phyloP scores from a whole-genome alignment of 2,113 vertebrate species.

The Fregetta grallaria region DNA sequence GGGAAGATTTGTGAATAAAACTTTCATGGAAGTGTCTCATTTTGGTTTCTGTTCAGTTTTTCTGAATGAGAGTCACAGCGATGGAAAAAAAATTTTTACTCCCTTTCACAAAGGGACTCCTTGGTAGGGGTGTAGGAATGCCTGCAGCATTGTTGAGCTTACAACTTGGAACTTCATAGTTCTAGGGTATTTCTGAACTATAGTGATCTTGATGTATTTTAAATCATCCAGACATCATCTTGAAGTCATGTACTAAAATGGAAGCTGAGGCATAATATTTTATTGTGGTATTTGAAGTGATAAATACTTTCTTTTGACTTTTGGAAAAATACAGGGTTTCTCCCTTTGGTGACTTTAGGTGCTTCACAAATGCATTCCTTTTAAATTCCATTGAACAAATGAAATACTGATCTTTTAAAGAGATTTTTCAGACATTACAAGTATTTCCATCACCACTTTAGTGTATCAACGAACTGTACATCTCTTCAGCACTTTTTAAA shows the following conservation, averaged over 20 bases:
- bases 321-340: neutral
- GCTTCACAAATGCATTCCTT: neutral
- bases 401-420: neutral
- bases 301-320: neutral
- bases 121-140: neutral
- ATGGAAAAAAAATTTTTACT: neutral
- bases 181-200: neutral
- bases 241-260: neutral
- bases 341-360: neutral
- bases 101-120: neutral
- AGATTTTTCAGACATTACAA: neutral
- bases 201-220: neutral
- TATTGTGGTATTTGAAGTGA: neutral
- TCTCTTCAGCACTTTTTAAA: neutral
- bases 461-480: neutral
- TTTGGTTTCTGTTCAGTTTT: neutral
- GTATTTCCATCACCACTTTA: neutral
- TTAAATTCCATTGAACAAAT: neutral
- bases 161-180: neutral
- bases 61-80: neutral
- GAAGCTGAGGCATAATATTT: neutral
- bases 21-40: neutral
- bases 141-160: neutral
- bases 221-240: neutral
- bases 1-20: neutral